Conservation (phyloP, 2,113 vertebrate genomes). For the Neoarius graeffei region DNA sequence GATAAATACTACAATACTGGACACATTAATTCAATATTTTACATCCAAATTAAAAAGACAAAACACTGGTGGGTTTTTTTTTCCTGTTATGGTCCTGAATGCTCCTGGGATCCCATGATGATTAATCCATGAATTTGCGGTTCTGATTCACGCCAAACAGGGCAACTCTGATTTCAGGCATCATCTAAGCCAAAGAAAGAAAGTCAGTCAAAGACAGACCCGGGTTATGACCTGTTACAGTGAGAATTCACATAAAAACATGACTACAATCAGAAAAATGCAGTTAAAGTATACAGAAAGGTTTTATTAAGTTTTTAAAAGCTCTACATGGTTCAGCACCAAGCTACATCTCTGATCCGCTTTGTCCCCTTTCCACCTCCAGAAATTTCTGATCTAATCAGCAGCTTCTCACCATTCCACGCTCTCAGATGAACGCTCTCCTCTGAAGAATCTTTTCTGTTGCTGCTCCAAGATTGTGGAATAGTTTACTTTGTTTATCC, state of each 20-base stretch:
- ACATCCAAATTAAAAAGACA: constrained; percentile 62
- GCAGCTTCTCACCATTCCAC: background rate
- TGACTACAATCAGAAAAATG: background rate
- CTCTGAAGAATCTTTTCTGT: background rate
- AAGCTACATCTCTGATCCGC: background rate
- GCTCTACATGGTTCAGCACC: background rate
- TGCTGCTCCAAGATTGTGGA: background rate
- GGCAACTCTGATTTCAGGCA: constrained; percentile 92
- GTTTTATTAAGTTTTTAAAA: background rate
- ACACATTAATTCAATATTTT: constrained; percentile 63
- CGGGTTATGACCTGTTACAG: background rate
- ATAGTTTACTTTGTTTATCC: background rate
- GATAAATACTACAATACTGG: constrained; percentile 50
- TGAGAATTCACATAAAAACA: background rate
- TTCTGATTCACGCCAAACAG: constrained; percentile 94
- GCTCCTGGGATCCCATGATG: background rate
- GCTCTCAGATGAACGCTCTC: background rate
- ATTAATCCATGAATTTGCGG: constrained; percentile 95
- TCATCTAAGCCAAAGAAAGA: constrained; percentile 82
- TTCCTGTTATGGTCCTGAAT: constrained; percentile 18
- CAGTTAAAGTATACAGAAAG: background rate
- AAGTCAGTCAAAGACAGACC: background rate
- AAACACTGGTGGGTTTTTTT: constrained; percentile 12
- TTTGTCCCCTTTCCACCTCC: background rate
- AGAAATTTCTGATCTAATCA: background rate